Evolutionary conservation across 2,888 invertebrate genomes (phyloP).

Genomic region (Endotricha flammealis): DNA sequence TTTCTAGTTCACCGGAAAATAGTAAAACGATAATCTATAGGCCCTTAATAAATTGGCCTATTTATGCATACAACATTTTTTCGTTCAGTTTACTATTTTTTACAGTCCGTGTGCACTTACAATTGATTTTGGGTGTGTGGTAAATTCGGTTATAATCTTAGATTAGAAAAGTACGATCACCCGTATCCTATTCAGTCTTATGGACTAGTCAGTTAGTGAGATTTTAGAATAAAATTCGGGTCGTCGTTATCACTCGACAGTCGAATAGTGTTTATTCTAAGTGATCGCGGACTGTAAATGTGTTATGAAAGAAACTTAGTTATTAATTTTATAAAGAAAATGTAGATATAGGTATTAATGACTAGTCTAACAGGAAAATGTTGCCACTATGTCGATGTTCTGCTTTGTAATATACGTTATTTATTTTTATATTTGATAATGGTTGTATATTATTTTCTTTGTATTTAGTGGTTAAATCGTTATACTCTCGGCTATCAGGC

Average conservation of each 20-base stretch:
- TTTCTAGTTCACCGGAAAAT: no score
- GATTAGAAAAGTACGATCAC: no score
- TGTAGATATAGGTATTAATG: slow-evolving; percentile 69
- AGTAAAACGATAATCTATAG: background rate
- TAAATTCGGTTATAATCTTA: no score
- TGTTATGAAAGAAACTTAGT: slow-evolving; percentile 42
- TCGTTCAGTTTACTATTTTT: slow-evolving; percentile 37
- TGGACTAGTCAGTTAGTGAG: no score
- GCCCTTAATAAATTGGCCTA: slow-evolving; percentile 21
- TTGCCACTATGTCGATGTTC: slow-evolving; percentile 73
- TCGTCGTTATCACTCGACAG: no score
- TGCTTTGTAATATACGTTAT: slow-evolving; percentile 75
- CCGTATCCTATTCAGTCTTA: no score
- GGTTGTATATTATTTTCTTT: slow-evolving; percentile 59
- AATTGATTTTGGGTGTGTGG: no score
- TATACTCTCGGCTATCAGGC: slow-evolving; percentile 55
- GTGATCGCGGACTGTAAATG: no score
- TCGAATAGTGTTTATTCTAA: no score
- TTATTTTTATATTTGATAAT: slow-evolving; percentile 66
- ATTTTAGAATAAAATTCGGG: no score
- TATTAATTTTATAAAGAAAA: slow-evolving; percentile 40
- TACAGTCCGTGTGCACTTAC: no score
- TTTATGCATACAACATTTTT: slow-evolving; percentile 30
- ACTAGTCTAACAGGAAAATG: slow-evolving; percentile 74
- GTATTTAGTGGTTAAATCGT: slow-evolving; percentile 46